Base-by-base conservation (phyloP, 2,888 invertebrate species). In the Thecocarcelia acutangulata region DNA sequence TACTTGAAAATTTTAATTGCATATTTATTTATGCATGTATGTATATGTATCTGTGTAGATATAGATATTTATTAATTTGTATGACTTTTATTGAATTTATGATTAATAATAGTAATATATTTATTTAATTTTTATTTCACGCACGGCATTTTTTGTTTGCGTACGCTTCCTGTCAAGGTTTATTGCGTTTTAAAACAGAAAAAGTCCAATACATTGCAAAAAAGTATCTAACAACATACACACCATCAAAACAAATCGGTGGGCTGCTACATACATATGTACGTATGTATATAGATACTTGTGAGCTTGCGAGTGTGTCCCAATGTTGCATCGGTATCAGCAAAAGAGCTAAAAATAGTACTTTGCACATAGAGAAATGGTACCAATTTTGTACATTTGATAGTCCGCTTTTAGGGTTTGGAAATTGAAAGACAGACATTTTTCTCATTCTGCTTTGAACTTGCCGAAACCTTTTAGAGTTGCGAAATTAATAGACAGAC, bases 161-260 rank as follows among this genome's bases (percentile, higher is more conserved):
- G 82, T 82, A 74, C 75, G 82, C 78, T 70, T 78, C 78, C 81
- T 82, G 66, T 82, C 70, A 78, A 78, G 74, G 82, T 75, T 82
- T 78, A 82, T 82, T 82, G 82, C 82, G 82, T 82, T 82, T 82
- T 82, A 82, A 81, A 80, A 82, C 81, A 63, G 81, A 82, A 82
- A 24, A 82, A 82, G 81, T 78, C 77, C 73, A 74, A 77, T 77
- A 73, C 77, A 82, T 63, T 77, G 77, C 77, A 64, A 81, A 81
- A 72, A 72, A 64, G 69, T 37, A 11, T 58, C 40, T 48, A 75
- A 42, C 61, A 50, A 73, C 44, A 74, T 37, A 58, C 58, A 54
- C 15, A 40, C 24, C 15, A 69, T 56, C 77, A 77, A 70, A 70
- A 77, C 64, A 77, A 70, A 70, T 64, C 69, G 59, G 63, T 63